Base-by-base conservation (phyloP, 2,797 vertebrate genomes). In the Petrocephalus sullivani region DNA sequence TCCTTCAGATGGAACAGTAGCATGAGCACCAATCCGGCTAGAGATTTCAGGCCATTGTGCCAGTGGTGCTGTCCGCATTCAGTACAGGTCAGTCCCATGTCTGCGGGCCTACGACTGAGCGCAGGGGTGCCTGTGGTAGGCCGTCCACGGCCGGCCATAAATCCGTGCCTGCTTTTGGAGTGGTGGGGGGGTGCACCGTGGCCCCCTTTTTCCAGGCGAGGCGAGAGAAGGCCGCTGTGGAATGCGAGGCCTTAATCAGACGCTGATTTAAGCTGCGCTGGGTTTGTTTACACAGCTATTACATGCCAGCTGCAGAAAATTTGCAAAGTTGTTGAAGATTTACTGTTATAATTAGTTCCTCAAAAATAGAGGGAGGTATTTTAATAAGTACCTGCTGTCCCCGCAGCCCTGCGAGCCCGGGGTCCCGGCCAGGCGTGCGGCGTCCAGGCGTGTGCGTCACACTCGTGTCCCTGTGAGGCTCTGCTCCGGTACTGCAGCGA, bases 291-390 rank as follows among this genome's bases (percentile, higher is more conserved):
- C 94, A 92, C 93, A 95, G 94, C 95, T 92, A 95, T 95, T 95
- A 92, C 87, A 56, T 92, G 92, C 93, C 94, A 95, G 94, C 94
- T 95, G 94, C 92, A 94, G 92, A 92, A 93, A 92, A 87, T 89
- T 89, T 87, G 86, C 85, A 87, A 81, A 89, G 85, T 81, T 89
- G 88, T 87, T 67, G 88, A 87, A 93, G 93, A 93, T 94, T 95
- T 95, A 95, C 94, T 94, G 94, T 94, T 94, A 93, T 95, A 95
- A 95, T 95, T 94, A 95, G 94, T 94, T 95, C 94, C 94, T 95
- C 91, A 93, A 94, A 95, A 95, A 95, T 94, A 95, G 94, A 95
- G 92, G 28, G 90, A 94, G 92, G 94, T 95, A 95, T 95, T 95
- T 95, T 95, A 95, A 95, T 94, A 93, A 95, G 94, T 93, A 94